A percentile compares a stretch with the other conserved stretches of the same genome.
Conservation (phyloP, 2,888 invertebrate species). For the Drosophila paramelanica region DNA sequence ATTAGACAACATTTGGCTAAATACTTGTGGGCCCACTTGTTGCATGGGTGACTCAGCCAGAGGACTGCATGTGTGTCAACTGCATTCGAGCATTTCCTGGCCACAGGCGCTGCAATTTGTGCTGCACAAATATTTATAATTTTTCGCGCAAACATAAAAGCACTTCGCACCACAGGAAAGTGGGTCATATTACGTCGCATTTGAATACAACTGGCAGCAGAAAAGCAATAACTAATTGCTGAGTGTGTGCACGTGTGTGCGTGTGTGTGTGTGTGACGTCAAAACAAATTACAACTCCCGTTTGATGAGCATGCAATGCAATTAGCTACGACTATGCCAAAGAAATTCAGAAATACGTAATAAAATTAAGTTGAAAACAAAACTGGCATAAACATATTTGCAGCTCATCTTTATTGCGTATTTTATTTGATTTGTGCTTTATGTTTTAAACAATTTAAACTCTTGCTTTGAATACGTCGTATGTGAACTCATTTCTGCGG, state of each 20-base stretch:
- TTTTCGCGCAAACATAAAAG: constrained; percentile 48
- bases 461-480: constrained; percentile 23
- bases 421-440: constrained; percentile 40
- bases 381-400: constrained; percentile 49
- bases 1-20: constrained; percentile 29
- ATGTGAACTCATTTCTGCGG: constrained; percentile 71
- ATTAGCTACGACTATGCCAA: constrained; percentile 52
- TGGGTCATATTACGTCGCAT: constrained; percentile 76
- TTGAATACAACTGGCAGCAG: constrained; percentile 55
- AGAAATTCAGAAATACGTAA: constrained; percentile 62
- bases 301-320: constrained; percentile 74
- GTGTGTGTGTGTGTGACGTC: constrained; percentile 38
- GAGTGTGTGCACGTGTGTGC: too few relatives aligned
- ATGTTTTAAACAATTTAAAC: constrained; percentile 40
- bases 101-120: constrained; percentile 53
- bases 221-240: constrained; percentile 19
- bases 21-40: constrained; percentile 24
- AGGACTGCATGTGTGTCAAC: constrained; percentile 63
- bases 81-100: constrained; percentile 68
- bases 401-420: constrained; percentile 59
- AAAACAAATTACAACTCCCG: constrained; percentile 52
- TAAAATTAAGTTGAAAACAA: constrained; percentile 68
- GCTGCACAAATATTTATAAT: constrained; percentile 68
- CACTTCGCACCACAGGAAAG: constrained; percentile 57
- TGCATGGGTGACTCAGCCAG: constrained; percentile 42